Evolutionary conservation across 2,888 invertebrate species (phyloP).

Genomic region (Temnothorax ravouxi): DNA sequence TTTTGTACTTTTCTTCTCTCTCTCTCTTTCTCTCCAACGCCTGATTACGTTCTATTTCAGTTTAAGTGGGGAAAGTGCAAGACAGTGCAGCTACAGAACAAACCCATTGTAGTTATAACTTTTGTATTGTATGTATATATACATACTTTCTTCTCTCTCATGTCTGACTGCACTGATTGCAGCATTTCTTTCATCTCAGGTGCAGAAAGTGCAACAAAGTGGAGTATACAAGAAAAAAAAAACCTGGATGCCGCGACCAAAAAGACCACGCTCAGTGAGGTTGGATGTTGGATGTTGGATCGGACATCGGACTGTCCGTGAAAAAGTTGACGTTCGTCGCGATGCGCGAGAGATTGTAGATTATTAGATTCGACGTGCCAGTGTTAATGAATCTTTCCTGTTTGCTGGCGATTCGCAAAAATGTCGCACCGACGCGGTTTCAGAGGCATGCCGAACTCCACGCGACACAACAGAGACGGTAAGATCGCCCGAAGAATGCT

Average conservation of each 20-base stretch:
- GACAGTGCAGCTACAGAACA: too few species aligned
- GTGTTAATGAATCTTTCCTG: not conserved
- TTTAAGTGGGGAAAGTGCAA: too few species aligned
- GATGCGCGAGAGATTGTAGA: not conserved
- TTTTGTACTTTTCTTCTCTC: not conserved
- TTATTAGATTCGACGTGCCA: not conserved
- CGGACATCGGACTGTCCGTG: not conserved
- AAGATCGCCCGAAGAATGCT: not conserved
- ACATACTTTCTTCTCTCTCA: too few species aligned
- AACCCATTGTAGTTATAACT: too few species aligned
- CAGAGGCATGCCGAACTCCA: not conserved
- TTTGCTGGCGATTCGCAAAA: not conserved
- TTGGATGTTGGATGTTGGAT: not conserved
- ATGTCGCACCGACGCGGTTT: constrained; percentile 60
- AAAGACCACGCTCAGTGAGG: not conserved
- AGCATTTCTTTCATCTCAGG: not conserved
- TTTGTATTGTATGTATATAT: too few species aligned
- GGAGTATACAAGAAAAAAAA: not conserved
- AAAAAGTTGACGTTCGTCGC: not conserved
- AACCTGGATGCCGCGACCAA: not conserved
- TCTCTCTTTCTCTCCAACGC: too few species aligned
- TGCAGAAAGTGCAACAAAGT: not conserved
- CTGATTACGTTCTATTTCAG: too few species aligned
- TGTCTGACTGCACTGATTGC: too few species aligned
- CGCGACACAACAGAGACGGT: constrained; percentile 38